phyloP scores from a whole-genome alignment of 2,113 vertebrate species.

The Tretioscincus oriximinensis region DNA sequence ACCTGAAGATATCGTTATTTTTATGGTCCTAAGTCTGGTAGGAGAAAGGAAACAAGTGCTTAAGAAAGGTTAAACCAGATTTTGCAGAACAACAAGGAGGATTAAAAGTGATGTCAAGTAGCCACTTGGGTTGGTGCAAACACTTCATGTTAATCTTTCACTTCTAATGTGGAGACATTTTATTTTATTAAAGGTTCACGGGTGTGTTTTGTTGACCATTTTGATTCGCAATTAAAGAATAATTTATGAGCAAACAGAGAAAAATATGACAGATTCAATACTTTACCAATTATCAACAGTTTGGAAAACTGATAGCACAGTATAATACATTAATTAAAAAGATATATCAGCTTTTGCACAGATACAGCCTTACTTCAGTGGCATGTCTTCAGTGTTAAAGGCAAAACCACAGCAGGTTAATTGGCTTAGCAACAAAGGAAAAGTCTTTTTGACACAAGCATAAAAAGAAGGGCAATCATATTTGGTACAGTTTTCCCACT shows the following conservation, averaged over 20 bases:
- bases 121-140: not conserved
- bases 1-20: slow-evolving; percentile 12
- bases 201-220: slow-evolving; percentile 9
- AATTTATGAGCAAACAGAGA: slow-evolving; percentile 18
- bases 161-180: not conserved
- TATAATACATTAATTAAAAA: slow-evolving; percentile 32
- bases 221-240: not conserved
- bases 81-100: not conserved
- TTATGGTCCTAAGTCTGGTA: not conserved
- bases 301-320: slow-evolving; percentile 23
- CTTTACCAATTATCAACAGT: slow-evolving; percentile 32
- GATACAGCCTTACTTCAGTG: slow-evolving; percentile 35
- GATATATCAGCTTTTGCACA: not conserved
- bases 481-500: no score
- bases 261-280: not conserved
- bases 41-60: not conserved
- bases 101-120: not conserved
- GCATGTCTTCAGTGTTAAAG: slow-evolving; percentile 39
- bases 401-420: slow-evolving; percentile 21
- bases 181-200: slow-evolving; percentile 28
- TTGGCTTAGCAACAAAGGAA: slow-evolving; percentile 7
- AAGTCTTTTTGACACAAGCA: slow-evolving; percentile 21
- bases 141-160: not conserved
- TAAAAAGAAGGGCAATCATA: not conserved
- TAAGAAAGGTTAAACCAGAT: not conserved